Percentiles rank a stretch among this genome's conserved stretches.
phyloP scores from a whole-genome alignment of 1,140 invertebrate species.

The Lepeophtheirus salmonis region DNA sequence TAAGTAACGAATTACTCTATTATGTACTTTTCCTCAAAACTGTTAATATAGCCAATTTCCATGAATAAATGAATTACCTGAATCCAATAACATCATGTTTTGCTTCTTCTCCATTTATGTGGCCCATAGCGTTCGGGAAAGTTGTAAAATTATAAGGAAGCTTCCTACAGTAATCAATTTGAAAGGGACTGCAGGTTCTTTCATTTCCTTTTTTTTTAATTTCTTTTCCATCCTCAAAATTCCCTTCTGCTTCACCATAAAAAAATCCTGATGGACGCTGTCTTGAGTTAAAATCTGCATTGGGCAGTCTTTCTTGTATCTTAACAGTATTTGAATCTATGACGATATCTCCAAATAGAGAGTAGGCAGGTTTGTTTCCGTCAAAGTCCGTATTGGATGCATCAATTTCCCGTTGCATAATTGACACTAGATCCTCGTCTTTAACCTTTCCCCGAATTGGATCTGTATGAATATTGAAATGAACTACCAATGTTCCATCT shows the following conservation, averaged over 20 bases:
- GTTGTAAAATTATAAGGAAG: constrained; percentile 56
- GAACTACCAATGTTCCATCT: constrained; percentile 42
- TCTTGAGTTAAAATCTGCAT: no score
- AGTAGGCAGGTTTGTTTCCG: constrained; percentile 28
- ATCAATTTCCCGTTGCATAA: constrained; percentile 36
- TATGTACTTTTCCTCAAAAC: no score
- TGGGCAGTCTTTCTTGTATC: constrained; percentile 37
- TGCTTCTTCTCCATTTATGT: constrained; percentile 28
- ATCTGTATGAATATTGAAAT: constrained; percentile 50
- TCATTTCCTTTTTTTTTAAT: no score
- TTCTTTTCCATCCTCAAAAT: no score
- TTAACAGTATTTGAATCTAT: constrained; percentile 44
- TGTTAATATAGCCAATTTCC: constrained; percentile 13
- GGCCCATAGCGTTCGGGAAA: constrained; percentile 56
- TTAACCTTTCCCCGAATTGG: constrained; percentile 34
- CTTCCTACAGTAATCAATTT: constrained; percentile 44
- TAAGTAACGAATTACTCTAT: no score
- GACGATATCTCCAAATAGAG: constrained; percentile 3
- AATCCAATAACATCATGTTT: constrained; percentile 13
- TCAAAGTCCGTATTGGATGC: no score
- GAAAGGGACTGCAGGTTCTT: constrained; percentile 42
- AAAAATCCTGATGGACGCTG: no score
- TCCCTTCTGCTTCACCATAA: no score
- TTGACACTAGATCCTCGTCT: constrained; percentile 33
- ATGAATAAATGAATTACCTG: constrained; percentile 6